These are phyloP conservation scores for Erebia ligea DNA, from an alignment of 2,888 invertebrate species.

Conservation along the genomic window DNA sequence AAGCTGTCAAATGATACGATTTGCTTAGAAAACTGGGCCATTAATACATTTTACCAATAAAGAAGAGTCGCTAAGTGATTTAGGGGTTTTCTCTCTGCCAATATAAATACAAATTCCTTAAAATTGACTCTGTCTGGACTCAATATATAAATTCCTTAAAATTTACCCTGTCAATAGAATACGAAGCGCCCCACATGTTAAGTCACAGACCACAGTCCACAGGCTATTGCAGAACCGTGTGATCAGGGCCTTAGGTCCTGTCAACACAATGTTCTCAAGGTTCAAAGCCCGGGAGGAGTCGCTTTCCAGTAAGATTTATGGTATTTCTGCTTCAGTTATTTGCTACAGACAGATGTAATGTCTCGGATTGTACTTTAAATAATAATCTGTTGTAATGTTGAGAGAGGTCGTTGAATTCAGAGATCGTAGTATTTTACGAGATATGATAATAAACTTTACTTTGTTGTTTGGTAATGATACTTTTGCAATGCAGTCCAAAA, in stretches of 20 bases:
- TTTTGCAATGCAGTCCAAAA: background rate
- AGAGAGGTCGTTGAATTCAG: conserved; percentile 8
- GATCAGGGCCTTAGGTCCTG: conserved; percentile 42
- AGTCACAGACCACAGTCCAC: background rate
- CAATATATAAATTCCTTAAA: background rate
- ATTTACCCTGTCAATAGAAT: background rate
- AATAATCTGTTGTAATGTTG: conserved; percentile 4
- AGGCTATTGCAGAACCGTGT: background rate
- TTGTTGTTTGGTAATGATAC: background rate
- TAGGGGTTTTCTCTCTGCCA: background rate
- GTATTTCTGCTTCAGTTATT: conserved; percentile 32
- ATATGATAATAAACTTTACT: background rate
- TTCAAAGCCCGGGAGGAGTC: conserved; percentile 64
- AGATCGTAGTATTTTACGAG: background rate
- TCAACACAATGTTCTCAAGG: conserved; percentile 55
- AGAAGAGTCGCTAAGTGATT: no score
- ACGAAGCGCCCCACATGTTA: no score
- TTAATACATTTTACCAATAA: no score
- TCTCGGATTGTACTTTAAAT: conserved; percentile 9
- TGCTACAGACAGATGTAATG: conserved; percentile 34
- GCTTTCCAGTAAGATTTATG: conserved; percentile 51
- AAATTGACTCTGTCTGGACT: background rate
- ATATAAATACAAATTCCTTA: background rate
- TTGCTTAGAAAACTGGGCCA: no score
- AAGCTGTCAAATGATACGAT: no score